A percentile compares a stretch with the other conserved stretches of the same genome.
Conservation (phyloP, 2,797 vertebrate species). For the Enteromius viviparus region DNA sequence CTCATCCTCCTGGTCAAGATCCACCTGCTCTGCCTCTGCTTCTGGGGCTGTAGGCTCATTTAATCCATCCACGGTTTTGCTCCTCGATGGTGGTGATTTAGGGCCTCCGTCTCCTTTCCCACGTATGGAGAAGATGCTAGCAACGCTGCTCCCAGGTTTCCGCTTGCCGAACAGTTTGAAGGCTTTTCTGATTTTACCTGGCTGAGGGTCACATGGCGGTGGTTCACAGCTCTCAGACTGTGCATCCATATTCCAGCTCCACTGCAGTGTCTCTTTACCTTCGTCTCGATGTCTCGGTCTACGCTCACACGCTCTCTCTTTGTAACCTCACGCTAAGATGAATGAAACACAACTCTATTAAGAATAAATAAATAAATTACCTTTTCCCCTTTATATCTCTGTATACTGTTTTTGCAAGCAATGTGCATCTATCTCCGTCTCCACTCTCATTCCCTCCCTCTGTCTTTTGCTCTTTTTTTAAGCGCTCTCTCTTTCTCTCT, state of each 20-base stretch:
- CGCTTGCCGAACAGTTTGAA: slow-evolving; percentile 96
- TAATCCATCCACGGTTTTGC: slow-evolving; percentile 88
- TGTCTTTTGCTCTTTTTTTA: slow-evolving; percentile 50
- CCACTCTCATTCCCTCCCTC: slow-evolving; percentile 64
- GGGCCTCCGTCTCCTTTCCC: slow-evolving; percentile 85
- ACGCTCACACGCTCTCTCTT: slow-evolving; percentile 35
- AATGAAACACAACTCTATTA: slow-evolving; percentile 2
- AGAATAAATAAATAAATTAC: slow-evolving; percentile 45
- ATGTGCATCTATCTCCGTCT: slow-evolving; percentile 44
- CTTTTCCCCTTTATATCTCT: slow-evolving; percentile 22
- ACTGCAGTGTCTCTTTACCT: slow-evolving; percentile 53
- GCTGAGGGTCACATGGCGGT: slow-evolving; percentile 86
- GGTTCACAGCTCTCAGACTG: slow-evolving; percentile 86
- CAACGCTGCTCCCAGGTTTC: slow-evolving; percentile 84
- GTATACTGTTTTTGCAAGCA: slow-evolving; percentile 38
- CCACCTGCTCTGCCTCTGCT: slow-evolving; percentile 68
- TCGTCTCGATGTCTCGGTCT: slow-evolving; percentile 29
- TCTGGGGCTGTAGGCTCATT: slow-evolving; percentile 76
- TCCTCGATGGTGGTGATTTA: slow-evolving; percentile 84
- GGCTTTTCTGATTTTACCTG: slow-evolving; percentile 94
- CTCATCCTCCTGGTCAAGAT: slow-evolving; percentile 68
- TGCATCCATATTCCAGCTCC: slow-evolving; percentile 86
- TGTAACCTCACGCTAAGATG: slow-evolving; percentile 11
- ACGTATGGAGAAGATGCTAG: slow-evolving; percentile 91
- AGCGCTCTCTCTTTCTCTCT: slow-evolving; percentile 60